phyloP scores from a whole-genome alignment of 2,888 invertebrate genomes.

The Miltochrista miniata region DNA sequence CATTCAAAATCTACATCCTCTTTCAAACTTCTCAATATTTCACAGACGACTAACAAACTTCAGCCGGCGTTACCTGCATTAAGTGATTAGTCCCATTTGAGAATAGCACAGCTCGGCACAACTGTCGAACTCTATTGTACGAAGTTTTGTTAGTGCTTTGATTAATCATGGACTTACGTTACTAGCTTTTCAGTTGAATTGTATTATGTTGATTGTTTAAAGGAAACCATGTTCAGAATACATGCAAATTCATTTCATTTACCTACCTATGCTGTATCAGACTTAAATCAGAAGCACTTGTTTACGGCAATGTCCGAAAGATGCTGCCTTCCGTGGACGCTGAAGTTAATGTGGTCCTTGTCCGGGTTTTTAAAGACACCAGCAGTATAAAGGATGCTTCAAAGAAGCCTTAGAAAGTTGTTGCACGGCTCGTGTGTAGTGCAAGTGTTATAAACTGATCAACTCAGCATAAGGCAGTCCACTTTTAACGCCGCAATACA shows the following conservation, averaged over 20 bases:
- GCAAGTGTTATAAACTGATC: too few relatives aligned
- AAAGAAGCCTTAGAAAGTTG: too few relatives aligned
- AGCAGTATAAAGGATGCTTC: too few relatives aligned
- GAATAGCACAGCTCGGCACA: constrained; percentile 65
- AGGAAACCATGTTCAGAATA: not conserved
- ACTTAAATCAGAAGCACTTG: too few relatives aligned
- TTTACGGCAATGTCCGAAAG: too few relatives aligned
- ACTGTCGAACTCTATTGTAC: constrained; percentile 48
- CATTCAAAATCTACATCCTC: constrained; percentile 46
- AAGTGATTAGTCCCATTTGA: constrained; percentile 80
- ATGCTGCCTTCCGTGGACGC: too few relatives aligned
- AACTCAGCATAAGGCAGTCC: too few relatives aligned
- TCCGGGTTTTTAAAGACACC: too few relatives aligned
- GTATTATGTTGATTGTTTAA: constrained; percentile 2
- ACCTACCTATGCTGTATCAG: not conserved
- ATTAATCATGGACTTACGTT: constrained; percentile 34
- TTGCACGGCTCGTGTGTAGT: too few relatives aligned
- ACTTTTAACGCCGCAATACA: too few relatives aligned
- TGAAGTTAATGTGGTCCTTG: too few relatives aligned
- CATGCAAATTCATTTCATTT: not conserved
- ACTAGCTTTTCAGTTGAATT: constrained; percentile 4
- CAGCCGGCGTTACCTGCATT: constrained; percentile 61
- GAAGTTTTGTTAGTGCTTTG: constrained; percentile 43
- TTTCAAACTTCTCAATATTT: constrained; percentile 72
- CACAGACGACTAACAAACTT: constrained; percentile 56